These are phyloP conservation scores for Brachionichthys hirsutus DNA, from an alignment of 2,113 vertebrate species.

Conservation along the genomic window DNA sequence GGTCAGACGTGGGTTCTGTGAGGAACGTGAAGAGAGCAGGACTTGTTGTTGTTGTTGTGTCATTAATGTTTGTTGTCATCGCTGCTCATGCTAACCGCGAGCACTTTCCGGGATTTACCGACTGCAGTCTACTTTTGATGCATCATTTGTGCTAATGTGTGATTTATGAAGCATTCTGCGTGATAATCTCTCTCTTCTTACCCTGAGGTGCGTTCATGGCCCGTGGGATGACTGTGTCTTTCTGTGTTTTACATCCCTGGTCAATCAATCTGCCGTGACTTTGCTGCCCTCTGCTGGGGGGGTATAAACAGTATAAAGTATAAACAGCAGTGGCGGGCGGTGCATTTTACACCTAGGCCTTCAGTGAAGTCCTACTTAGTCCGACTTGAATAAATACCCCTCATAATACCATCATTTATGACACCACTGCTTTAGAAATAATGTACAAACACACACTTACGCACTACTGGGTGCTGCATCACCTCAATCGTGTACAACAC, in stretches of 20 bases:
- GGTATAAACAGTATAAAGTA: no score
- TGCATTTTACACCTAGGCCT: no score
- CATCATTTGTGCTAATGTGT: constrained; percentile 33
- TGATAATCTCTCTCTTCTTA: constrained; percentile 24
- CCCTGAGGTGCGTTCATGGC: constrained; percentile 19
- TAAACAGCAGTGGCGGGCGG: no score
- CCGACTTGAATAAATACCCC: no score
- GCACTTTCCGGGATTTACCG: constrained; percentile 58
- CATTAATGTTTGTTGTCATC: constrained; percentile 10
- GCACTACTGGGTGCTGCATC: no score
- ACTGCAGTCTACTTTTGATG: constrained; percentile 35
- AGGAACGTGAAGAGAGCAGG: constrained; percentile 12
- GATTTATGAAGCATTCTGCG: constrained; percentile 31
- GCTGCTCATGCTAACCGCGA: constrained; percentile 46
- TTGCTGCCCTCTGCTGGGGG: constrained; percentile 58
- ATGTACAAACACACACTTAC: no score
- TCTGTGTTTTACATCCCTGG: constrained; percentile 14
- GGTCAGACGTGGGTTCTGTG: constrained; percentile 44
- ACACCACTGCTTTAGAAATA: no score
- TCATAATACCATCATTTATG: no score
- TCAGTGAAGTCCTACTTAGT: no score
- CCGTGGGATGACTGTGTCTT: constrained; percentile 12
- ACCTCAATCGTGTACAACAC: no score
- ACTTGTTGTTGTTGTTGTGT: constrained; percentile 14
- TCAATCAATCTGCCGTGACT: constrained; percentile 10